Base-by-base conservation (phyloP, 2,888 invertebrate genomes). In the Nemoura dubitans region DNA sequence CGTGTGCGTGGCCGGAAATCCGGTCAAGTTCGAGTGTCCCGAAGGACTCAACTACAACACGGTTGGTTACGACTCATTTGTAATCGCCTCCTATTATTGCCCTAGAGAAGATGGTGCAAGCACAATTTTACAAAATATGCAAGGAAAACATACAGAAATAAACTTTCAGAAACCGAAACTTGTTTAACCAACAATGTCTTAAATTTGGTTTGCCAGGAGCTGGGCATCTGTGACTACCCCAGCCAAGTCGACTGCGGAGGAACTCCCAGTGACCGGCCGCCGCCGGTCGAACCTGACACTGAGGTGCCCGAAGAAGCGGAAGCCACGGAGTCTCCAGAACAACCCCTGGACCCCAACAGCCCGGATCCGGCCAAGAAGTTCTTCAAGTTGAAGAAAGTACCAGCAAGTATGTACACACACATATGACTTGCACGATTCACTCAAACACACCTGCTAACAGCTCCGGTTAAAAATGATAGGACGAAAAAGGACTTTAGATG, bases 201-300 rank as follows among this genome's bases (percentile, higher is more conserved):
- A n/a, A n/a, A n/a, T n/a, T n/a, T n/a, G n/a, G n/a, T n/a, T n/a
- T 36, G 10, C 36, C 91, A 95, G 95, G 91, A 92, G 85, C 90
- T 94, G 3, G 94, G 94, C 42, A 93, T 95, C 26, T 95, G 95
- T 88, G 95, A 95, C 90, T 95, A 94, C 89, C 92, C 93, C 0
- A 91, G 93, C 82, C 92, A 93, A 86, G 95, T 95, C 0, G 93
- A 94, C 89, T 95, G 95, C 89, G 91, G 91, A 88, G 92, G 91
- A 10, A 90, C 16, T 89, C 89, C 88, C 86, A 85, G 87, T 0
- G 88, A 85, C 21, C 89, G 59, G 87, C 89, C 86, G 14, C 87
- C 87, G 29, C 88, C 89, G 1, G 86, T 87, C 78, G 85, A 88
- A 82, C 86, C 85, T 0, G 87, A 43, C 76, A 28, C 83, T 14